A percentile compares a stretch with the other conserved stretches of the same genome.
phyloP scores from a whole-genome alignment of 2,797 vertebrate genomes.

The Vireo griseus region DNA sequence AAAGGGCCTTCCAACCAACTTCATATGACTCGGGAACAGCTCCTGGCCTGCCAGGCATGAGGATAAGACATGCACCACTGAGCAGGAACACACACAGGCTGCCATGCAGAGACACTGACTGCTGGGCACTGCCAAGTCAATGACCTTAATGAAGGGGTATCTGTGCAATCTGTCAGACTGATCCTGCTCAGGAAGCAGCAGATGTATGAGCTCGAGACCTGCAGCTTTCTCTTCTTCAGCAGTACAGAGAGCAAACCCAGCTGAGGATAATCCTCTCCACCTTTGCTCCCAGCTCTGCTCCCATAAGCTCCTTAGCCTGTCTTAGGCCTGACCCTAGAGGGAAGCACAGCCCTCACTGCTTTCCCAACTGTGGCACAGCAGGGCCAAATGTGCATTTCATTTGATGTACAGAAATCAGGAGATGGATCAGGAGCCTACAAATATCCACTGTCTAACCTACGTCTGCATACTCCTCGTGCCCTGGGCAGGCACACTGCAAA shows the following conservation, averaged over 20 bases:
- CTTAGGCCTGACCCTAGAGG: not conserved
- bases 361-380: not conserved
- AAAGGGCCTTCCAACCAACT: not conserved
- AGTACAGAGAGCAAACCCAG: not conserved
- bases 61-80: not conserved
- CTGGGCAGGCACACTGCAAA: not conserved
- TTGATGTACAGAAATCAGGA: not conserved
- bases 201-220: not conserved
- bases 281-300: not conserved
- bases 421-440: not conserved
- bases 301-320: not conserved
- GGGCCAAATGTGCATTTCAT: not conserved
- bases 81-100: not conserved
- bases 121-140: not conserved
- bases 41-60: rapidly evolving
- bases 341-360: not conserved
- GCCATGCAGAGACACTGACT: rapidly evolving
- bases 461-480: not conserved
- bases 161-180: not conserved
- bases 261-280: not conserved
- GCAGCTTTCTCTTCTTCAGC: not conserved
- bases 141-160: not conserved
- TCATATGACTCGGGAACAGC: not conserved
- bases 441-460: not conserved
- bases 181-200: not conserved